Percentiles rank a stretch among this genome's conserved stretches.
Conservation (phyloP, 2,888 invertebrate species). For the Drosophila ustulata region DNA sequence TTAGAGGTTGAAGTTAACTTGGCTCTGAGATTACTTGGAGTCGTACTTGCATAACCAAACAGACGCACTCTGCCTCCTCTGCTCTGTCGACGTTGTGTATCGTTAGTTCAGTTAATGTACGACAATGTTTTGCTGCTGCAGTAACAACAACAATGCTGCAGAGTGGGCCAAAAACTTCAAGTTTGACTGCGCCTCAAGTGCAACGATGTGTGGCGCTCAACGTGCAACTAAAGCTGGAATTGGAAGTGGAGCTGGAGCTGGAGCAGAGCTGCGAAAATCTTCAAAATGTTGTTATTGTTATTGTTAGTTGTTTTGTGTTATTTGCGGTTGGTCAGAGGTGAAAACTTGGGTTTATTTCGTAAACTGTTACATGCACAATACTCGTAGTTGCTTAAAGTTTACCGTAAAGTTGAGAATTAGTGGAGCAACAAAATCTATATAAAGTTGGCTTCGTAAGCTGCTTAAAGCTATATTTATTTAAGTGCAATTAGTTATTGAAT, state of each 20-base stretch:
- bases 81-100: slow-evolving; percentile 37
- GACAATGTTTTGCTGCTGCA: slow-evolving; percentile 50
- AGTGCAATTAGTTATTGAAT: not conserved
- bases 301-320: slow-evolving; percentile 5
- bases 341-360: slow-evolving; percentile 59
- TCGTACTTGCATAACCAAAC: slow-evolving; percentile 50
- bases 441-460: slow-evolving; percentile 4
- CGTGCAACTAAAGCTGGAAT: not conserved
- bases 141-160: slow-evolving; percentile 15
- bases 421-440: not conserved
- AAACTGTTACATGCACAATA: slow-evolving; percentile 25
- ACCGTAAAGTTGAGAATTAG: slow-evolving; percentile 30
- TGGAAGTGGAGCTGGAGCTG: not conserved
- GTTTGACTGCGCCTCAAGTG: slow-evolving; percentile 51
- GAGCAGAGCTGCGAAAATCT: slow-evolving; percentile 9
- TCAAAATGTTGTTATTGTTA: slow-evolving; percentile 18
- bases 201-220: slow-evolving; percentile 39
- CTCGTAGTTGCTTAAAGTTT: slow-evolving; percentile 30
- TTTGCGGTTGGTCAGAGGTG: slow-evolving; percentile 56
- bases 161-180: slow-evolving; percentile 43
- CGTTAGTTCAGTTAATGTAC: slow-evolving; percentile 61
- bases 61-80: slow-evolving; percentile 22
- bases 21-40: slow-evolving; percentile 45
- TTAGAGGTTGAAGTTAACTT: slow-evolving; percentile 73
- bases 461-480: slow-evolving; percentile 1